A percentile compares a stretch with the other conserved stretches of the same genome.
phyloP scores from a whole-genome alignment of 2,113 vertebrate species.

The Cephalophus harveyi region DNA sequence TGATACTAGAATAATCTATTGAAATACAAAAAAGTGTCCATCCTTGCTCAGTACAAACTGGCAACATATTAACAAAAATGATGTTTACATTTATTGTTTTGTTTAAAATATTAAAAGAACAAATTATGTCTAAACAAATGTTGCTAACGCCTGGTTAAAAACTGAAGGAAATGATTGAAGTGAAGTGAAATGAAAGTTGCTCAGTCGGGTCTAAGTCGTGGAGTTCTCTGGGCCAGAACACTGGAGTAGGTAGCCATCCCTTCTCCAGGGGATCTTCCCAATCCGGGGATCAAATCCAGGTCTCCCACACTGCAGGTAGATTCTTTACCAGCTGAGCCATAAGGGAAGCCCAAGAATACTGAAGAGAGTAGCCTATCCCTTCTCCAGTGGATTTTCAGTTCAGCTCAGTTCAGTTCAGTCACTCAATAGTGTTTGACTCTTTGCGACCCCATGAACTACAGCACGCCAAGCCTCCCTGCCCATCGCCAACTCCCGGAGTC shows the following conservation, averaged over 20 bases:
- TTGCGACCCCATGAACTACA: too few species aligned
- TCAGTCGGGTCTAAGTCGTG: not conserved
- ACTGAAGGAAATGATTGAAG: not conserved
- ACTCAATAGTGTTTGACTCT: fast-evolving
- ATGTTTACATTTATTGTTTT: not conserved
- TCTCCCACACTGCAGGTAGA: not conserved
- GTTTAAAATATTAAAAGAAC: not conserved
- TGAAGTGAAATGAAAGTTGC: not conserved
- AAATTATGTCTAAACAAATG: not conserved
- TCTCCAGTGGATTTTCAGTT: not conserved
- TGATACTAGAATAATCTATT: not conserved
- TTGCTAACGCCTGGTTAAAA: not conserved
- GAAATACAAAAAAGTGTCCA: not conserved
- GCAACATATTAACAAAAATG: not conserved
- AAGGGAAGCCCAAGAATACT: not conserved
- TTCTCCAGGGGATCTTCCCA: not conserved
- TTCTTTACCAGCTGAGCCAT: not conserved
- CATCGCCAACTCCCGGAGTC: too few species aligned
- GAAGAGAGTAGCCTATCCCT: not conserved
- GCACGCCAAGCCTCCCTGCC: too few species aligned
- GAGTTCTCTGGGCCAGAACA: not conserved
- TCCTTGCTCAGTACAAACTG: not conserved
- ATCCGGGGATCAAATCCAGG: not conserved
- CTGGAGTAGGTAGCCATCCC: not conserved
- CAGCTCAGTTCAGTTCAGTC: not conserved